A percentile compares a stretch with the other conserved stretches of the same genome.
These are phyloP conservation scores for Acleris emargana DNA, from an alignment of 2,888 invertebrate genomes.

Conservation along the genomic window DNA sequence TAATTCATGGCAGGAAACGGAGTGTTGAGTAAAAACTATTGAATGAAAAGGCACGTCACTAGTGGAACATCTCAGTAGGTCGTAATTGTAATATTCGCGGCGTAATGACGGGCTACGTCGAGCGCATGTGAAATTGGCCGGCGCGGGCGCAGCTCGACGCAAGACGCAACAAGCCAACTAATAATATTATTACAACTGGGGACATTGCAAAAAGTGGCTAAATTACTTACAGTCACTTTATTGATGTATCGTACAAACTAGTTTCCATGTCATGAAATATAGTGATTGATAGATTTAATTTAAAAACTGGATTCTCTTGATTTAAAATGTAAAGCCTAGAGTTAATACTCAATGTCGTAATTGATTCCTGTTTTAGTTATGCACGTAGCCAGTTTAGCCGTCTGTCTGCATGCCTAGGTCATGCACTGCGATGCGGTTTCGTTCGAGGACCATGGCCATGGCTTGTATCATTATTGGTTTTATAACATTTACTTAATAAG, in stretches of 20 bases:
- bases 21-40: conserved; percentile 39
- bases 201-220: conserved; percentile 31
- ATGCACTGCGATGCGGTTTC: too few species aligned
- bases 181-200: conserved; percentile 37
- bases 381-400: neutral
- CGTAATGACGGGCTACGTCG: conserved; percentile 39
- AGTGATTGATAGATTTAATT: conserved; percentile 32
- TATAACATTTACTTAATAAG: conserved; percentile 16
- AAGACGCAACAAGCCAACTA: conserved; percentile 31
- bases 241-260: conserved; percentile 23
- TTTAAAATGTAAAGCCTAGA: neutral
- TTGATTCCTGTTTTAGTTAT: neutral
- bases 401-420: neutral
- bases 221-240: conserved; percentile 34
- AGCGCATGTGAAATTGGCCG: conserved; percentile 45
- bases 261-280: conserved; percentile 21
- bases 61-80: conserved; percentile 38
- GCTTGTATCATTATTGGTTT: conserved; percentile 14
- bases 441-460: neutral
- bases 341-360: neutral
- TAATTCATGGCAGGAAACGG: conserved; percentile 41
- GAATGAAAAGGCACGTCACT: conserved; percentile 41
- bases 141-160: conserved; percentile 38
- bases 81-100: conserved; percentile 40
- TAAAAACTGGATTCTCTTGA: conserved; percentile 14